Conservation (phyloP, 2,797 vertebrate species). For the Phylloscopus collybita region DNA sequence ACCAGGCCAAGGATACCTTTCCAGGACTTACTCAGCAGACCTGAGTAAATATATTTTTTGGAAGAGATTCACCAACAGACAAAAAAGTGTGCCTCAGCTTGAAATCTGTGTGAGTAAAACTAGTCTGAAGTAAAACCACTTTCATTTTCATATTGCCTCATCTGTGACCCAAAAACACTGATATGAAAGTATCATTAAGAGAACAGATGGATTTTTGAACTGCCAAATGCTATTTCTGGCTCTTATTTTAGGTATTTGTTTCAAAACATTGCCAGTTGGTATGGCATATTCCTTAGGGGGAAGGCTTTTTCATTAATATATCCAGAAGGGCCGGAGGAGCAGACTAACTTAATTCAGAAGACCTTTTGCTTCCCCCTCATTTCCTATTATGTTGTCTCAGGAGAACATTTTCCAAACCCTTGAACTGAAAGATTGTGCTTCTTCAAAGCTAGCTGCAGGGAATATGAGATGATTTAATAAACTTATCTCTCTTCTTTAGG, state of each 20-base stretch:
- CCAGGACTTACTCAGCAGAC: not conserved
- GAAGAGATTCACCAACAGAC: not conserved
- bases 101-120: not conserved
- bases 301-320: not conserved
- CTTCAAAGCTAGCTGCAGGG: not conserved
- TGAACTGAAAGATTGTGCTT: not conserved
- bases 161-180: not conserved
- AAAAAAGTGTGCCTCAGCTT: not conserved
- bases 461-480: not conserved
- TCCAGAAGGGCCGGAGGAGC: not conserved
- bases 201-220: constrained; percentile 3
- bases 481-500: not conserved
- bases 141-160: not conserved
- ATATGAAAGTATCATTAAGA: not conserved
- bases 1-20: not conserved
- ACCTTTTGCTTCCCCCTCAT: not conserved
- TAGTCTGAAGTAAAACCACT: not conserved
- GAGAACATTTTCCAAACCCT: not conserved
- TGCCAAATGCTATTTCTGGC: not conserved
- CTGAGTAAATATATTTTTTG: not conserved
- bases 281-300: not conserved
- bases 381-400: not conserved
- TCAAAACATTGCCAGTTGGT: not conserved
- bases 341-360: not conserved
- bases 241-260: not conserved